phyloP scores from a whole-genome alignment of 1,140 invertebrate genomes.

The Euschistus heros region DNA sequence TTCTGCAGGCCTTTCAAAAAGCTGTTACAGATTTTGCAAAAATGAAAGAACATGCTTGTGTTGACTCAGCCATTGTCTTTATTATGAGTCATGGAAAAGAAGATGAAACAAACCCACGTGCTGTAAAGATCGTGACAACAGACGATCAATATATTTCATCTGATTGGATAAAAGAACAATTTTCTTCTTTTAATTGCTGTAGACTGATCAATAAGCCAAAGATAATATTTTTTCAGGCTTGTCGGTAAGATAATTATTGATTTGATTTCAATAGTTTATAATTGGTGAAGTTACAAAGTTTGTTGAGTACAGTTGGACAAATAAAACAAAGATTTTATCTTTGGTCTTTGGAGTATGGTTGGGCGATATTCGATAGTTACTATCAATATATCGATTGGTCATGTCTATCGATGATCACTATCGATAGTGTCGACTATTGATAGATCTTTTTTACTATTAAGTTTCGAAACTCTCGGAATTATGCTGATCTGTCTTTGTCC shows the following conservation, averaged over 20 bases:
- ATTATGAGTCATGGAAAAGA: constrained; percentile 4
- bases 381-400: no score
- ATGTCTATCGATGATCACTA: no score
- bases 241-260: constrained; percentile 6
- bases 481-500: no score
- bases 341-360: no score
- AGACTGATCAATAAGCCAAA: constrained; percentile 2
- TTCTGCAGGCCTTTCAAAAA: not conserved
- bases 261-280: no score
- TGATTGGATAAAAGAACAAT: constrained; percentile 5
- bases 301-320: no score
- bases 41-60: not conserved
- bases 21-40: not conserved
- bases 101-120: not conserved
- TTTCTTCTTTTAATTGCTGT: not conserved
- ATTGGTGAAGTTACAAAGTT: no score
- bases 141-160: not conserved
- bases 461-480: no score
- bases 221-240: constrained; percentile 5
- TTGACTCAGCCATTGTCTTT: constrained; percentile 1
- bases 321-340: no score
- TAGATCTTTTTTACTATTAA: no score
- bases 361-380: no score
- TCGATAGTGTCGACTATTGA: no score
- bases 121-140: not conserved